A percentile compares a stretch with the other conserved stretches of the same genome.
phyloP scores from a whole-genome alignment of 2,888 invertebrate species.

The Orthosia incerta region DNA sequence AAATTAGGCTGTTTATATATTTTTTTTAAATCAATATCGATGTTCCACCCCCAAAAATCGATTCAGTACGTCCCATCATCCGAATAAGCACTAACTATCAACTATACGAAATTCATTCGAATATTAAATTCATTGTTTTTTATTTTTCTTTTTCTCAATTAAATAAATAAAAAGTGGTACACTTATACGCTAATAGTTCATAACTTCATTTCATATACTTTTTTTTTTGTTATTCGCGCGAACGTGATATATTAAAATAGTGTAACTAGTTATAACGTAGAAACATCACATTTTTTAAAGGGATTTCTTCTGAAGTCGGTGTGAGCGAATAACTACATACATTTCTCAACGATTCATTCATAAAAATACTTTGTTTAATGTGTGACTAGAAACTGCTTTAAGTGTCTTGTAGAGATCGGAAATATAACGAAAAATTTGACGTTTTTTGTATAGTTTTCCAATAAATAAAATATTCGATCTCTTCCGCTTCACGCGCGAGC shows the following conservation, averaged over 20 bases:
- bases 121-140: constrained; percentile 77
- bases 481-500: constrained; percentile 40
- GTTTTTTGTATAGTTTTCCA: constrained; percentile 42
- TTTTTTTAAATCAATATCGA: constrained; percentile 61
- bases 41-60: constrained; percentile 55
- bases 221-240: constrained; percentile 77
- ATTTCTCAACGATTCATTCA: constrained; percentile 60
- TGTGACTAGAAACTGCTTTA: constrained; percentile 77
- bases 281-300: constrained; percentile 85
- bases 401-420: constrained; percentile 65
- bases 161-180: constrained; percentile 86
- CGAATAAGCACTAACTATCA: constrained; percentile 71
- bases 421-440: constrained; percentile 29
- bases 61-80: constrained; percentile 57
- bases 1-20: not conserved
- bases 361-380: constrained; percentile 64
- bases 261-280: constrained; percentile 82
- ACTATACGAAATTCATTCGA: constrained; percentile 71
- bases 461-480: constrained; percentile 48
- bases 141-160: constrained; percentile 67
- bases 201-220: constrained; percentile 83
- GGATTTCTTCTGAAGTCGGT: constrained; percentile 69
- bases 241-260: constrained; percentile 86
- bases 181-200: constrained; percentile 86
- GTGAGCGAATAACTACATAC: constrained; percentile 76